phyloP scores from a whole-genome alignment of 1,140 invertebrate genomes.

The Druon quercuslanigerum region DNA sequence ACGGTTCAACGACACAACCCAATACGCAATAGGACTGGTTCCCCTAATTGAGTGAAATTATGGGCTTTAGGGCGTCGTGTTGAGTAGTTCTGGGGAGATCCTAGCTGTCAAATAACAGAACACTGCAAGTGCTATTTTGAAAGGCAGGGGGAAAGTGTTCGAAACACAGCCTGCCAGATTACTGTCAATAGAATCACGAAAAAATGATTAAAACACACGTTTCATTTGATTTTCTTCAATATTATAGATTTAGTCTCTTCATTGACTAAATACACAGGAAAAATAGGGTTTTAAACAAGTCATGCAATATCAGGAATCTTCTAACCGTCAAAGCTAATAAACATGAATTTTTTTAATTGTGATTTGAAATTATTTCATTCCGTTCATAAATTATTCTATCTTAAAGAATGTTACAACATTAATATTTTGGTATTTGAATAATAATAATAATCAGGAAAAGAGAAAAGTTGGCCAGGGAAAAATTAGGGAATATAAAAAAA shows the following conservation, averaged over 20 bases:
- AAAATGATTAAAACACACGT: not conserved
- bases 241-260: not conserved
- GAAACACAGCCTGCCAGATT: not conserved
- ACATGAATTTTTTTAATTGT: too few species aligned
- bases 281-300: too few species aligned
- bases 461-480: too few species aligned
- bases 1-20: constrained; percentile 14
- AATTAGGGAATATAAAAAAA: too few species aligned
- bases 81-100: constrained; percentile 8
- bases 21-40: constrained; percentile 16
- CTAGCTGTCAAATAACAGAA: constrained; percentile 23
- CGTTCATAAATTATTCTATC: too few species aligned
- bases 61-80: constrained; percentile 18
- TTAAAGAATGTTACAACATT: too few species aligned
- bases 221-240: not conserved
- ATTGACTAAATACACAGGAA: too few species aligned
- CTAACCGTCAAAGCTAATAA: too few species aligned
- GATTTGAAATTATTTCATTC: too few species aligned
- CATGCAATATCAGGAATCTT: too few species aligned
- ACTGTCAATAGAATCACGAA: not conserved
- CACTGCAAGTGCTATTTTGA: constrained; percentile 21
- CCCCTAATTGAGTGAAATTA: constrained; percentile 31
- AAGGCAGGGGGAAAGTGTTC: not conserved
- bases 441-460: too few species aligned
- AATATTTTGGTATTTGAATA: too few species aligned